These are phyloP conservation scores for Coptodon bakossiorum DNA, from an alignment of 2,113 vertebrate species.

Conservation along the genomic window DNA sequence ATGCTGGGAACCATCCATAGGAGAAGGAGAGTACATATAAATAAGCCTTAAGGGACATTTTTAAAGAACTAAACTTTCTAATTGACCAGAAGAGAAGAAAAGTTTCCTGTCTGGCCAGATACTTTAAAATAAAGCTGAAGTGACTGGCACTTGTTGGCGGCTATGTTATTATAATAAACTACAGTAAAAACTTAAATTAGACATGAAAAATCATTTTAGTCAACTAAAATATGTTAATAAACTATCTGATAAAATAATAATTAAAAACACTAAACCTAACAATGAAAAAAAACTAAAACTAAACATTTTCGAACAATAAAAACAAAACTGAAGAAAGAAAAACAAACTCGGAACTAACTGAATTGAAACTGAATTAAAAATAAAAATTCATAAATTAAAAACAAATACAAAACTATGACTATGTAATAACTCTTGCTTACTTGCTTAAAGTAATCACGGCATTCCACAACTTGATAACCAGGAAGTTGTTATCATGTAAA, in stretches of 20 bases:
- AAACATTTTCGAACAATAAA: background rate
- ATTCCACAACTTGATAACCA: background rate
- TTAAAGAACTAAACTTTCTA: background rate
- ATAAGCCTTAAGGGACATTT: background rate
- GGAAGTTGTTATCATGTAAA: background rate
- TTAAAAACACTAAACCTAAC: background rate
- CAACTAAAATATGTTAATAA: background rate
- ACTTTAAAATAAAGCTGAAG: background rate
- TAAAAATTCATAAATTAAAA: background rate
- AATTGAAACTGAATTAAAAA: background rate
- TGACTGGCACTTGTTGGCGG: background rate
- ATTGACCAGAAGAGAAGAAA: background rate
- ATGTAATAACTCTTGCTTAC: background rate
- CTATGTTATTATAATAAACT: background rate
- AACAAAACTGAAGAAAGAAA: background rate
- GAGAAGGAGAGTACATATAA: background rate
- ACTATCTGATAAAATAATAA: background rate
- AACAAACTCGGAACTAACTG: background rate
- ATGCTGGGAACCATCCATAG: background rate
- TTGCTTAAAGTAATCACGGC: background rate
- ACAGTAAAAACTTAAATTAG: background rate
- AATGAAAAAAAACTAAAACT: background rate
- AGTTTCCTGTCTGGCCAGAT: background rate
- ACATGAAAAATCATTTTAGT: background rate
- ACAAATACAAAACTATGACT: background rate